Evolutionary conservation across 1,140 invertebrate species (phyloP).

Genomic region (Halesus radiatus): DNA sequence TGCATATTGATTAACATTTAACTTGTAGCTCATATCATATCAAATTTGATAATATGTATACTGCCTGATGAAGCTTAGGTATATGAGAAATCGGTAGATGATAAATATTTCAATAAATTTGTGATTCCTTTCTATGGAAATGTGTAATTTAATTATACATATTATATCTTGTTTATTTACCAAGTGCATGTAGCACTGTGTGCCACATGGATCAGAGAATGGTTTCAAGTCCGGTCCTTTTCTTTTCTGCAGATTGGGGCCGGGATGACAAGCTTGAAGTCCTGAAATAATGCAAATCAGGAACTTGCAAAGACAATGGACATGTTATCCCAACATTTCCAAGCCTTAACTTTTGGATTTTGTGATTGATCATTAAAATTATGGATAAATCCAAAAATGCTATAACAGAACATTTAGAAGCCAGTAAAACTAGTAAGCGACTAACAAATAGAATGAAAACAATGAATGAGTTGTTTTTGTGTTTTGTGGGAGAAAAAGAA

Average conservation of each 20-base stretch:
- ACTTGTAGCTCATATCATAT: too few species aligned
- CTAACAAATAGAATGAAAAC: neutral
- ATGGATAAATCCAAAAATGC: neutral
- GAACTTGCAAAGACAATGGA: slow-evolving; percentile 32
- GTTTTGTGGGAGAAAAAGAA: too few species aligned
- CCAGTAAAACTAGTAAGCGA: slow-evolving; percentile 5
- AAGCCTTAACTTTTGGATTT: neutral
- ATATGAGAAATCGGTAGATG: too few species aligned
- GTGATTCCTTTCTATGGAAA: neutral
- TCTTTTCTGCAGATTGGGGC: slow-evolving; percentile 89
- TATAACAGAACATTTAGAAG: neutral
- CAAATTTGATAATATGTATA: too few species aligned
- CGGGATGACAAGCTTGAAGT: slow-evolving; percentile 91
- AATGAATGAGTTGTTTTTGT: neutral
- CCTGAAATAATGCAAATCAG: slow-evolving; percentile 63
- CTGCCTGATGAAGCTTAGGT: too few species aligned
- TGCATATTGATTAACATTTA: too few species aligned
- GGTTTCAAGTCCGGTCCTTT: slow-evolving; percentile 92
- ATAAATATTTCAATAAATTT: too few species aligned
- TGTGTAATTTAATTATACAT: slow-evolving; percentile 1
- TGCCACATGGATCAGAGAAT: slow-evolving; percentile 88
- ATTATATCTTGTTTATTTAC: slow-evolving; percentile 66
- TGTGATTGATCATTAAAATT: neutral
- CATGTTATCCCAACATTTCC: slow-evolving; percentile 2
- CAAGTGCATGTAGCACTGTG: slow-evolving; percentile 91